These are phyloP conservation scores for Syrphus vitripennis DNA, from an alignment of 2,888 invertebrate genomes.

Conservation along the genomic window DNA sequence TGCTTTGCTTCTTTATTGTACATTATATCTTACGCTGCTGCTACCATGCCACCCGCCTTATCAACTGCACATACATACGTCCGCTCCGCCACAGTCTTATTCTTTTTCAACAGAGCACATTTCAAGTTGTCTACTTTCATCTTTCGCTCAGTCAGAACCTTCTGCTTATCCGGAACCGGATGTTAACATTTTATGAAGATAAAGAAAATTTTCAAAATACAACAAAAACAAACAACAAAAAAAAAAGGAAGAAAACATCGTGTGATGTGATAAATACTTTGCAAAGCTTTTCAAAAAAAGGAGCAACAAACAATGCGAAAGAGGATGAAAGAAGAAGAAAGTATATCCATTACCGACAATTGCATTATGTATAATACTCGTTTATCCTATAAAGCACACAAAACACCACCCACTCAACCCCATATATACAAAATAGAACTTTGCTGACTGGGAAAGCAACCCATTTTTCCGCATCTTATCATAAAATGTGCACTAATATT, in stretches of 20 bases:
- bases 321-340: slow-evolving; percentile 24
- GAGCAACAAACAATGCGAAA: slow-evolving; percentile 12
- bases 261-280: slow-evolving; percentile 56
- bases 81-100: slow-evolving; percentile 38
- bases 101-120: neutral
- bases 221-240: neutral
- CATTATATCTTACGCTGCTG: neutral
- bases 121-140: slow-evolving; percentile 20
- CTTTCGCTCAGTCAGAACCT: slow-evolving; percentile 6
- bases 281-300: slow-evolving; percentile 16
- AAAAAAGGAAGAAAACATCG: neutral
- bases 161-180: slow-evolving; percentile 60
- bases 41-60: slow-evolving; percentile 12
- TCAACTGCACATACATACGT: slow-evolving; percentile 30
- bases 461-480: slow-evolving; percentile 44
- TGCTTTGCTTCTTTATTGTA: slow-evolving; percentile 38
- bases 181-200: slow-evolving; percentile 62
- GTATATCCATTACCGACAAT: slow-evolving; percentile 57
- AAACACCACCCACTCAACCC: slow-evolving; percentile 1
- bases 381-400: slow-evolving; percentile 39
- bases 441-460: slow-evolving; percentile 8
- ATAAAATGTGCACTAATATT: slow-evolving; percentile 52
- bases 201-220: slow-evolving; percentile 37
- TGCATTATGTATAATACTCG: slow-evolving; percentile 57
- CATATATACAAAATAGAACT: neutral